Base-by-base conservation (phyloP, 2,888 invertebrate genomes). In the Empis stercorea region DNA sequence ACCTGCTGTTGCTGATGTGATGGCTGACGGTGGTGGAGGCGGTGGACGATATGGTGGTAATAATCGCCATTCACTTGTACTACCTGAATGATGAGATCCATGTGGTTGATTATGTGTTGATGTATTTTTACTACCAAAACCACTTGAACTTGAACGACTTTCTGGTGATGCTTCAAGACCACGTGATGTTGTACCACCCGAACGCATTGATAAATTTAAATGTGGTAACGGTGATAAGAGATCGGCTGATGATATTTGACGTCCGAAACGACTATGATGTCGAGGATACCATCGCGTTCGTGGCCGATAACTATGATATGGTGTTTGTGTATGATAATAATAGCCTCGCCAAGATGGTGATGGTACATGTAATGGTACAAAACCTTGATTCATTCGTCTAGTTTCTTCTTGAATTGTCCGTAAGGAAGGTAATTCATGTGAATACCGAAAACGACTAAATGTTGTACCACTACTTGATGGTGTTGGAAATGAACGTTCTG, bases 71-170 rank as follows among this genome's bases (percentile, higher is more conserved):
- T 84, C 84, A 52, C 79, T 81, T 46, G 82, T 80, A 62, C 84
- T 84, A 34, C 80, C 80, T 51, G 78, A 78, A 55, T 78, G 74
- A 59, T 83, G 81, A 68, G 84, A 84, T 63, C 84, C 84, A 63
- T 84, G 85, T 62, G 85, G 86, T 60, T 83, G 83, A 48, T 67
- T 66, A 38, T 38, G 16, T 32, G 79, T 78, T 23, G 85, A 84
- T 32, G 87, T 88, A 70, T 91, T 92, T 64, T 91, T 88, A 61
- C 89, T 89, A 51, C 89, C 91, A 65, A 91, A 89, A 13, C 91
- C 91, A 63, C 87, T 87, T 34, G 88, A 88, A 60, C 87, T 88
- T 15, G 87, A 87, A 44, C 88, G 78, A 60, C 87, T 87, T 65
- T 89, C 89, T 1, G 91, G 91, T 4, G 88, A 89, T 10, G 87